phyloP scores from a whole-genome alignment of 1,140 invertebrate species.

The Pseudachorutes palmiensis region DNA sequence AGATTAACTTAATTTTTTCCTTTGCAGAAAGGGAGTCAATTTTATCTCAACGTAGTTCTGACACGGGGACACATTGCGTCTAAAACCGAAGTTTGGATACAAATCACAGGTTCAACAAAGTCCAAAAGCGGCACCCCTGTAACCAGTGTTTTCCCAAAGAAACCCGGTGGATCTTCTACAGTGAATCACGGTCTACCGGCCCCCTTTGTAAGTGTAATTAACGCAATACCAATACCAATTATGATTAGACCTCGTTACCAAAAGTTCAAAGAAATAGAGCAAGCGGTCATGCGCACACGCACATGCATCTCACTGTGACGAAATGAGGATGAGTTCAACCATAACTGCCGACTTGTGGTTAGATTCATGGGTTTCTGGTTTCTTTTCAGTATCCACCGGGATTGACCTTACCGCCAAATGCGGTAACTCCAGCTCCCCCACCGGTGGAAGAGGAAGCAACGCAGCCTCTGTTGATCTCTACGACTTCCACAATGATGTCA shows the following conservation, averaged over 20 bases:
- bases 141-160: neutral
- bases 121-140: neutral
- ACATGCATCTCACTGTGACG: neutral
- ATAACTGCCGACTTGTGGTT: no score
- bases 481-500: no score
- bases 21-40: slow-evolving; percentile 46
- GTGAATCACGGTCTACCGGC: neutral
- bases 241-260: neutral
- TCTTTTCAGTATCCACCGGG: slow-evolving; percentile 17
- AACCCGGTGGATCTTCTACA: neutral
- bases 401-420: slow-evolving; percentile 13
- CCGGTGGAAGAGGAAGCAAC: no score
- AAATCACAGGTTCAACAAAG: slow-evolving; percentile 46
- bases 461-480: slow-evolving; percentile 16
- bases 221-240: neutral
- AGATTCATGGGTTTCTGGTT: neutral
- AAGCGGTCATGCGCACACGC: neutral
- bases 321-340: neutral
- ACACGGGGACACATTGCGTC: slow-evolving; percentile 48
- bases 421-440: slow-evolving; percentile 29
- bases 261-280: neutral
- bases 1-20: no score
- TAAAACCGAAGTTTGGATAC: slow-evolving; percentile 62
- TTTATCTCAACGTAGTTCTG: slow-evolving; percentile 62
- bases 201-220: neutral